Evolutionary conservation across 2,888 invertebrate species (phyloP).

Genomic region (Ectemnius continuus): DNA sequence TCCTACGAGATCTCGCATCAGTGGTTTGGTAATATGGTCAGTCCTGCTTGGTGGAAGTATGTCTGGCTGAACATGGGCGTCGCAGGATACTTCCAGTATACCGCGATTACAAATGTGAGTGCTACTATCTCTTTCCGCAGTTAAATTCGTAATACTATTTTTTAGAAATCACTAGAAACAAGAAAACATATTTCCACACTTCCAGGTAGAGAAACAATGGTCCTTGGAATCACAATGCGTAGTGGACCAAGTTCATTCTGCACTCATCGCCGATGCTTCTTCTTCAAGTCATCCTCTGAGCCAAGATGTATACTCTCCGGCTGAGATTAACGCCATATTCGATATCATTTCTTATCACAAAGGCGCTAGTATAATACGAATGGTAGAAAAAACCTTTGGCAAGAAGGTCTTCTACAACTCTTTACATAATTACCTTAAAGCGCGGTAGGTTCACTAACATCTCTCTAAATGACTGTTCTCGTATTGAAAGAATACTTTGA

Average conservation of each 20-base stretch:
- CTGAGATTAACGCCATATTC: conserved; percentile 82
- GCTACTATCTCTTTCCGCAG: not conserved
- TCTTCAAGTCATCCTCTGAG: conserved; percentile 82
- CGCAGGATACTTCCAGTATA: conserved; percentile 79
- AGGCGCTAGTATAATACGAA: conserved; percentile 82
- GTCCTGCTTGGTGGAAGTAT: conserved; percentile 75
- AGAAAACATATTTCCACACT: not conserved
- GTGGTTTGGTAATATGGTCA: conserved; percentile 78
- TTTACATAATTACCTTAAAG: conserved; percentile 80
- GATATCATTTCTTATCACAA: conserved; percentile 85
- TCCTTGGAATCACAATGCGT: conserved; percentile 85
- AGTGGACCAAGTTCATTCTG: conserved; percentile 83
- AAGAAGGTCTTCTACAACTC: conserved; percentile 79
- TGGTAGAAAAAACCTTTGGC: conserved; percentile 84
- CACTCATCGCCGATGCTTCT: conserved; percentile 82
- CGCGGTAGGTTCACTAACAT: conserved; percentile 78
- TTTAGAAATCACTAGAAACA: not conserved
- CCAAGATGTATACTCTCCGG: conserved; percentile 79
- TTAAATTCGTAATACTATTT: not conserved
- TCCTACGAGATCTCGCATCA: conserved; percentile 81
- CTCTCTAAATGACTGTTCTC: not conserved
- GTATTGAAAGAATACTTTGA: not conserved
- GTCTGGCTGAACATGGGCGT: conserved; percentile 79
- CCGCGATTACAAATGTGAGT: conserved; percentile 71
- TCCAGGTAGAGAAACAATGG: conserved; percentile 83